Base-by-base conservation (phyloP, 1,140 invertebrate genomes). In the Triops longicaudatus region DNA sequence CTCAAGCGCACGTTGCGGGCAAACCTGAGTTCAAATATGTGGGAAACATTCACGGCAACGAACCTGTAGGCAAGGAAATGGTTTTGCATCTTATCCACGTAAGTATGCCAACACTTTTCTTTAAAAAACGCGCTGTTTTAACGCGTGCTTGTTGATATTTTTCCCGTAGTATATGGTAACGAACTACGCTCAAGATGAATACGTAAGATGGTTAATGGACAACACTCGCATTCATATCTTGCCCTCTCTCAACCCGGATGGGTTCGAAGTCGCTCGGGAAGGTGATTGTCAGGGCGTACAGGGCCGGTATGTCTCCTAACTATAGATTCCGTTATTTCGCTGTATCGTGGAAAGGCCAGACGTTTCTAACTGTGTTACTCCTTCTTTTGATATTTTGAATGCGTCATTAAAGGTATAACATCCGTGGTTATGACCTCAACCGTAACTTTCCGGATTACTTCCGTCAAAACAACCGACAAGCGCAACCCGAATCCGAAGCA, bases 381-480 rank as follows among this genome's bases (percentile, higher is more conserved):
- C 14, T 27, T 71, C 72, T 37, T 22, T 28, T 37, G 27, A 7
- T 7, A 10, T 17, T n/a, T n/a, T 31, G n/a, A 37, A 73, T 71
- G 80, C 73, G 76, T 76, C 78, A 80, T 82, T 82, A 9, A 79
- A 94, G 92, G 80, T 93, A 93, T 82, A 97, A 97, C 83, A 90
- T 93, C 0, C 88, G 91, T 72, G 93, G 93, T 1, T 94, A 92
- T 81, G 94, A 97, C 82, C 84, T 97, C 76, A 97, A 97, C 85
- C 88, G 94, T 73, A 96, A 96, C 84, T 97, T 96, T 85, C 94
- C 94, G 0, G 94, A 97, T 85, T 95, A 93, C 83, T 96, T 96
- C 85, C 94, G 93, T 82, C 89, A 83, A 81, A 95, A 95, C 84
- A 92, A 92, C 79, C 93, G 92, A 81, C 88, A 90, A 27, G 88